These are phyloP conservation scores for Hylaeus volcanicus DNA, from an alignment of 1,140 invertebrate genomes.

Conservation along the genomic window DNA sequence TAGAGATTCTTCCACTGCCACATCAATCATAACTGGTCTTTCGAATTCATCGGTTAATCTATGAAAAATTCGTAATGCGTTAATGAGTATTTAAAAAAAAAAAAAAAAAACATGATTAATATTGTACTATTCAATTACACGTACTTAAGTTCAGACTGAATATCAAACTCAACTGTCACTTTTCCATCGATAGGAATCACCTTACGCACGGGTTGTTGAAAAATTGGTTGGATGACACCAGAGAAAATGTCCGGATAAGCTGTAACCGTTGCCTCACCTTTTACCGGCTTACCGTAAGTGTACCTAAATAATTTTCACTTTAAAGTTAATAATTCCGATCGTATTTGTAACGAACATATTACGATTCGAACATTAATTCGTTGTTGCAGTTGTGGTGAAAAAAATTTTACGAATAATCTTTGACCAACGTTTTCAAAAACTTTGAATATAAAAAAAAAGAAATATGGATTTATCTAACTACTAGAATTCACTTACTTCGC, in stretches of 20 bases:
- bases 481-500: slow-evolving; percentile 86
- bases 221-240: slow-evolving; percentile 89
- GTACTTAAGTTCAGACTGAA: slow-evolving; percentile 85
- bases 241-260: slow-evolving; percentile 89
- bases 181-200: slow-evolving; percentile 90
- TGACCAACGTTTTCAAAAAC: neutral
- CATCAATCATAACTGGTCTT: slow-evolving; percentile 88
- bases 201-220: slow-evolving; percentile 87
- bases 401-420: neutral
- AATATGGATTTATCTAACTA: neutral
- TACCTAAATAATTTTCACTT: slow-evolving; percentile 81
- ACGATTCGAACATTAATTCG: neutral
- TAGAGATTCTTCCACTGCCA: slow-evolving; percentile 89
- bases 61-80: neutral
- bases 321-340: slow-evolving; percentile 56
- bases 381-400: neutral
- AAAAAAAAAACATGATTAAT: no score
- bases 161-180: slow-evolving; percentile 88
- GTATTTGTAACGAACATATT: slow-evolving; percentile 28
- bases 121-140: slow-evolving; percentile 13
- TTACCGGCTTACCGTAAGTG: slow-evolving; percentile 91
- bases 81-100: neutral
- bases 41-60: slow-evolving; percentile 88
- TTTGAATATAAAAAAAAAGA: neutral
- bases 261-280: slow-evolving; percentile 88